phyloP scores from a whole-genome alignment of 2,888 invertebrate species.

The Ceramica pisi region DNA sequence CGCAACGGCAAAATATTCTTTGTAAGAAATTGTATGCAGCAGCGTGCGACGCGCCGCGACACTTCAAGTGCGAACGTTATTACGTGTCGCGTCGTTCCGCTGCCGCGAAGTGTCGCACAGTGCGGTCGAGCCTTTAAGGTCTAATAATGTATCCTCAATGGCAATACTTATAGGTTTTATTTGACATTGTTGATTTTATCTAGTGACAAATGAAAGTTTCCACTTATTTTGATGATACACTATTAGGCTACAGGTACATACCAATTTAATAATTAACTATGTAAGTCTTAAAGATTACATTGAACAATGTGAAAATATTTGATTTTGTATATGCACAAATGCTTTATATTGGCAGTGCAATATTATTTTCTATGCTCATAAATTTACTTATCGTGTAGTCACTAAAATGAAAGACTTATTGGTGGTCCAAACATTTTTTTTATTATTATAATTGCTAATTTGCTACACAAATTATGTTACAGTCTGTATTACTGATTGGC shows the following conservation, averaged over 20 bases:
- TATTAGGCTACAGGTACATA: slow-evolving; percentile 43
- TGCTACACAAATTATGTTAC: slow-evolving; percentile 57
- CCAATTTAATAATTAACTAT: slow-evolving; percentile 54
- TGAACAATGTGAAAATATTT: slow-evolving; percentile 58
- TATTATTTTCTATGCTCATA: slow-evolving; percentile 66
- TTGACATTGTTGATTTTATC: slow-evolving; percentile 46
- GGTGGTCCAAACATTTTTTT: slow-evolving; percentile 86
- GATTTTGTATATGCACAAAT: slow-evolving; percentile 70
- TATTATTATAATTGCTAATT: slow-evolving; percentile 61
- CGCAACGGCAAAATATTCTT: no score
- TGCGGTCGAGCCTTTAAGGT: no score
- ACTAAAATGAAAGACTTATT: slow-evolving; percentile 84
- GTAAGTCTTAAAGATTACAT: slow-evolving; percentile 64
- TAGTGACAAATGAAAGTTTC: slow-evolving; percentile 40
- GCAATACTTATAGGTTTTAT: slow-evolving; percentile 34
- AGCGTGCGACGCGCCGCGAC: no score
- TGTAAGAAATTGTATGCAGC: no score
- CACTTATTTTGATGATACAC: slow-evolving; percentile 47
- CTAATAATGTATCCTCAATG: slow-evolving; percentile 49
- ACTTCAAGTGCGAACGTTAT: no score
- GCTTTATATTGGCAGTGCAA: slow-evolving; percentile 69
- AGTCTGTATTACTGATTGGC: slow-evolving; percentile 77
- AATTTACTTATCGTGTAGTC: slow-evolving; percentile 64
- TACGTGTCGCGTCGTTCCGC: no score
- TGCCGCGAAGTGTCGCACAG: no score